These are phyloP conservation scores for Porites lutea DNA, from an alignment of 64 coral and sea anemone species.

Conservation along the genomic window DNA sequence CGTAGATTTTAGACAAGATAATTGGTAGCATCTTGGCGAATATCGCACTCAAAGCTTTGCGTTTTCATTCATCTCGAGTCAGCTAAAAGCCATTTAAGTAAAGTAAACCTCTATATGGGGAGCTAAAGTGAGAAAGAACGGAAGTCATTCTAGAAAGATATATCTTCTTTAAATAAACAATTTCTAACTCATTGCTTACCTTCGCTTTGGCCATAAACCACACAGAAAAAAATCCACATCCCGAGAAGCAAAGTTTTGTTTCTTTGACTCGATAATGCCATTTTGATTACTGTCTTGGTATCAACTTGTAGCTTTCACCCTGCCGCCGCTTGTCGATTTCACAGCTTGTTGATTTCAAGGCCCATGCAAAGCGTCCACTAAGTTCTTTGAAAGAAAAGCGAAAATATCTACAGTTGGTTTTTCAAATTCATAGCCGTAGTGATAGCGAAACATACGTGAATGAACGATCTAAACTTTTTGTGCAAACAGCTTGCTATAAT, in stretches of 20 bases:
- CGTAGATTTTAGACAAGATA: neutral
- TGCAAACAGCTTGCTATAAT: neutral
- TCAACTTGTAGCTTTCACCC: conserved; percentile 13
- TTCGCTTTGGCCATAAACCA: neutral
- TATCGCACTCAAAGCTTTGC: neutral
- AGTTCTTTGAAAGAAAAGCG: conserved; percentile 28
- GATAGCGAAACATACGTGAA: neutral
- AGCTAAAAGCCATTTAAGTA: neutral
- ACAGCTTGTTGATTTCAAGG: conserved; percentile 27
- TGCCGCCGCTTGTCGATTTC: conserved; percentile 34
- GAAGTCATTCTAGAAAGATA: conserved; percentile 20
- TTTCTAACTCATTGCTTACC: conserved; percentile 25
- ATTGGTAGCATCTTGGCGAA: neutral
- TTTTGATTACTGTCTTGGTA: conserved; percentile 10
- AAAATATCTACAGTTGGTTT: conserved; percentile 22
- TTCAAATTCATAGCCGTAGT: neutral
- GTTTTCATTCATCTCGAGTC: conserved; percentile 4
- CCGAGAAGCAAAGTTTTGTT: neutral
- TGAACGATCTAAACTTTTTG: neutral
- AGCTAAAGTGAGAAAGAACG: neutral
- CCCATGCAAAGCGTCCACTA: neutral
- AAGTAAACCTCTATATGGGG: neutral
- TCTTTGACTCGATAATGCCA: conserved; percentile 3
- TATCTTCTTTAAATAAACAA: conserved; percentile 19
- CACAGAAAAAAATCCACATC: neutral